Base-by-base conservation (phyloP, 2,888 invertebrate genomes). In the Euclidia mi region DNA sequence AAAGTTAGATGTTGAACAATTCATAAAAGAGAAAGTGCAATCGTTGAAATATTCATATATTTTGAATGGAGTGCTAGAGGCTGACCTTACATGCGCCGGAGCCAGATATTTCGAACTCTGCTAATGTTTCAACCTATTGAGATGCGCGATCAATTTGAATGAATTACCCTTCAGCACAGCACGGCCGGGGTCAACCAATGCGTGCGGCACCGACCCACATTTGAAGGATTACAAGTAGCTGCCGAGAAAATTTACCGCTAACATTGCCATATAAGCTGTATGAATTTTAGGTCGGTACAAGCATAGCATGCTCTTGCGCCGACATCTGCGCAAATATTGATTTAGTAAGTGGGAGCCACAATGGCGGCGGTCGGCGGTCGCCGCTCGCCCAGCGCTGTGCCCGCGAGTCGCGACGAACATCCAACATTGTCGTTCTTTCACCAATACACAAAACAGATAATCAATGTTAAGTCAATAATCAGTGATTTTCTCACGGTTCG, bases 271-370 rank as follows among this genome's bases (percentile, higher is more conserved):
- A 94, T 94, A 94, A 92, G 92, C 90, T 89, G 91, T 92, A 92
- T 92, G 93, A 92, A 92, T 94, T 94, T 94, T 94, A 94, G 94
- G 94, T 94, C 94, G 91, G 88, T 86, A 88, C 89, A 90, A 91
- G 92, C 90, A 92, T 88, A 90, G 88, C 89, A 89, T 92, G 92
- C 91, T 94, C 92, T 94, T 92, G 88, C 87, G 88, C 90, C 92
- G 90, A 92, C 94, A 94, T 92, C 94, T 94, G 94, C 87, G 92
- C 94, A 93, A 94, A 94, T 94, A 94, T 94, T 94, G 94, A 94
- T 93, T 94, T 93, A 92, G 93, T 94, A 92, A 92, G 92, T 87
- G 84, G 91, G 85, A 88, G 88, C 78, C 81, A 89, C 89, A 90
- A 91, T 91, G 83, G 85, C 85, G 84, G 84, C 82, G 76, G 77